phyloP scores from a whole-genome alignment of 2,797 vertebrate species.

The Hyperoplus lanceolatus region DNA sequence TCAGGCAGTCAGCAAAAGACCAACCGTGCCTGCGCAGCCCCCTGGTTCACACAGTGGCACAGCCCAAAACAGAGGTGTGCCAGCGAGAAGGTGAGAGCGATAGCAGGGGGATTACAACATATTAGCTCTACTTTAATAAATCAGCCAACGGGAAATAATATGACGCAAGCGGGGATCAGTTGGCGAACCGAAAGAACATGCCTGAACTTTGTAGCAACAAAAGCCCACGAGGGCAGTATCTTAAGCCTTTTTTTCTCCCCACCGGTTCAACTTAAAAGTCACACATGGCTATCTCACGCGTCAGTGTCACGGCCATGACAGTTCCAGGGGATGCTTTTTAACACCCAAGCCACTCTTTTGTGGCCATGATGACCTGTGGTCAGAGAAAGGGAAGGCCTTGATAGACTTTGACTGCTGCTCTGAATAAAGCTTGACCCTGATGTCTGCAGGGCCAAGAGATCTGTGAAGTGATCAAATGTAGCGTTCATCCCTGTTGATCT shows the following conservation, averaged over 20 bases:
- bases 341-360: slow-evolving; percentile 18
- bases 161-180: slow-evolving; percentile 57
- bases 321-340: slow-evolving; percentile 35
- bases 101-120: slow-evolving; percentile 91
- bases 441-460: slow-evolving; percentile 68
- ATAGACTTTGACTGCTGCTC: slow-evolving; percentile 45
- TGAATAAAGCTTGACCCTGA: slow-evolving; percentile 73
- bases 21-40: slow-evolving; percentile 81
- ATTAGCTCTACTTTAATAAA: slow-evolving; percentile 84
- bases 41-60: slow-evolving; percentile 81
- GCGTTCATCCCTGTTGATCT: slow-evolving; percentile 69
- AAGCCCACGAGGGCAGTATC: slow-evolving; percentile 39
- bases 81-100: slow-evolving; percentile 91
- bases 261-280: slow-evolving; percentile 33
- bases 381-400: slow-evolving; percentile 20
- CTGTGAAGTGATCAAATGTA: slow-evolving; percentile 78
- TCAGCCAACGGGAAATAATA: slow-evolving; percentile 59
- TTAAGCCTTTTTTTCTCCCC: slow-evolving; percentile 21
- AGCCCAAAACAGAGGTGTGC: slow-evolving; percentile 85
- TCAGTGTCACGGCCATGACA: slow-evolving; percentile 24
- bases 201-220: slow-evolving; percentile 70
- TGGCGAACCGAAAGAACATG: slow-evolving; percentile 55
- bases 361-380: slow-evolving; percentile 28
- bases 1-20: slow-evolving; percentile 94
- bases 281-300: neutral